Conservation (phyloP, 2,113 vertebrate genomes). For the Cephalophus harveyi region DNA sequence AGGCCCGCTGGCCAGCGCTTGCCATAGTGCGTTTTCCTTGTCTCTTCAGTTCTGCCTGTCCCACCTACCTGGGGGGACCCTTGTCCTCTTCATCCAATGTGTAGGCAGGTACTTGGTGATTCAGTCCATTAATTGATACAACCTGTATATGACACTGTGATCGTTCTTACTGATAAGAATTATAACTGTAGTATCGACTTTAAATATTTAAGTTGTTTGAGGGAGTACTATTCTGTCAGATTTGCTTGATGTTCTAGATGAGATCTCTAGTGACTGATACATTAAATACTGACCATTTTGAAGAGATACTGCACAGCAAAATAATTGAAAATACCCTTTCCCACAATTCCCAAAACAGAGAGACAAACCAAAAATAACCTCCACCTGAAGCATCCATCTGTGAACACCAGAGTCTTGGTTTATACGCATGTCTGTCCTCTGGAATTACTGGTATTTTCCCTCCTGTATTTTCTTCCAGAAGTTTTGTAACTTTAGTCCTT, state of each 20-base stretch:
- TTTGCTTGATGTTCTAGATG: background rate
- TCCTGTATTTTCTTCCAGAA: background rate
- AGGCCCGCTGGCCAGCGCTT: background rate
- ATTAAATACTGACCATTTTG: background rate
- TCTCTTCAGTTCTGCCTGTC: rapidly evolving
- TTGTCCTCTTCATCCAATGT: background rate
- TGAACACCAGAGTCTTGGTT: background rate
- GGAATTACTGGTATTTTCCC: background rate
- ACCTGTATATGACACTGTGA: background rate
- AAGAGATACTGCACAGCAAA: background rate
- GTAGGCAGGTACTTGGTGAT: background rate
- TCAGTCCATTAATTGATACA: background rate
- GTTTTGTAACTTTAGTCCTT: background rate
- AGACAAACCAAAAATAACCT: background rate
- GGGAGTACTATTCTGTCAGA: background rate
- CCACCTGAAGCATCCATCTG: rapidly evolving
- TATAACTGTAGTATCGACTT: background rate
- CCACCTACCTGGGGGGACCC: no score
- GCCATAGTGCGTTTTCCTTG: background rate
- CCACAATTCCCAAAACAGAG: background rate
- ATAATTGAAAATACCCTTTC: background rate
- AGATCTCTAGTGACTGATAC: background rate
- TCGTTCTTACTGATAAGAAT: background rate
- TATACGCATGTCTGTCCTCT: background rate
- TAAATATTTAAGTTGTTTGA: background rate